phyloP scores from a whole-genome alignment of 2,888 invertebrate species.

The Drosophila greeni region DNA sequence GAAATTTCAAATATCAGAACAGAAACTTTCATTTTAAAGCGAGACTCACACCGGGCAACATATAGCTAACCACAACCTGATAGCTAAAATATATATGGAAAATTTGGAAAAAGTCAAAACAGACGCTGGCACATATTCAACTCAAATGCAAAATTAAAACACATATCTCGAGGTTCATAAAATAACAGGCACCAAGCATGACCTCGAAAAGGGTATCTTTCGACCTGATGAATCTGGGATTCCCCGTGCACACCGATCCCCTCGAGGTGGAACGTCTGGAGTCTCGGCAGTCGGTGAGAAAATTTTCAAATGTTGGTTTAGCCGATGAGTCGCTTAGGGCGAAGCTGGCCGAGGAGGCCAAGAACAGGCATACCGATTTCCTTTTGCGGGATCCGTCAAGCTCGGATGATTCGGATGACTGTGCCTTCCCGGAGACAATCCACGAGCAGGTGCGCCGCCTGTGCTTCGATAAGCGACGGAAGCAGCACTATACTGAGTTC shows the following conservation, averaged over 20 bases:
- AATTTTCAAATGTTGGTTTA: accelerated
- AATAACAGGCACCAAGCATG: background rate
- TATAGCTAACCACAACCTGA: background rate
- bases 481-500: slow-evolving; percentile 17
- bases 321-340: background rate
- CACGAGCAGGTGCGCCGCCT: slow-evolving; percentile 9
- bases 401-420: slow-evolving; percentile 12
- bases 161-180: background rate
- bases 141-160: too few species aligned
- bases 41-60: background rate
- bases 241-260: slow-evolving; percentile 4
- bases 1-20: background rate
- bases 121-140: background rate
- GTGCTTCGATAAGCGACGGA: slow-evolving; percentile 11
- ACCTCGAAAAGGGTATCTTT: background rate
- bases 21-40: background rate
- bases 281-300: too few species aligned
- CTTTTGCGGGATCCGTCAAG: slow-evolving; percentile 1
- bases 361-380: background rate
- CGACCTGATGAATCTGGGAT: slow-evolving; percentile 10
- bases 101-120: background rate
- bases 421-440: slow-evolving; percentile 1
- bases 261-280: too few species aligned
- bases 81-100: background rate
- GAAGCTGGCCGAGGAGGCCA: slow-evolving; percentile 4